phyloP scores from a whole-genome alignment of 2,797 vertebrate species.

The Trematomus bernacchii region DNA sequence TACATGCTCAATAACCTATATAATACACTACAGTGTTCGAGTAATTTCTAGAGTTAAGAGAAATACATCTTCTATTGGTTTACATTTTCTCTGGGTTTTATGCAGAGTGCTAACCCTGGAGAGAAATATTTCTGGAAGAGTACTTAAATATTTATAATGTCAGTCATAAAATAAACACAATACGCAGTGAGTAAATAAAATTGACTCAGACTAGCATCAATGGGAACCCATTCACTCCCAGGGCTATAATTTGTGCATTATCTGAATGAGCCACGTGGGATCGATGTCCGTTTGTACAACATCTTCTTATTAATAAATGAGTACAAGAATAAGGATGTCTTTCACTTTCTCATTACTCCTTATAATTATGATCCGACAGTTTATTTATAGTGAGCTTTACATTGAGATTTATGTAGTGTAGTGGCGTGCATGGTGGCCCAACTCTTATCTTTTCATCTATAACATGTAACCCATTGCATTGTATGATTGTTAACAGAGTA shows the following conservation, averaged over 20 bases:
- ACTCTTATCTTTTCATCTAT: not conserved
- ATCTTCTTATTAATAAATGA: conserved; percentile 7
- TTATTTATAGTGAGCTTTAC: not conserved
- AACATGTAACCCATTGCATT: not conserved
- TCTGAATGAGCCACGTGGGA: conserved; percentile 14
- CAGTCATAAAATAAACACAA: conserved; percentile 44
- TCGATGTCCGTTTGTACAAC: conserved; percentile 13
- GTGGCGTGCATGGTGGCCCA: not conserved
- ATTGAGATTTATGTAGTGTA: not conserved
- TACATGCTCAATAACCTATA: too few relatives aligned
- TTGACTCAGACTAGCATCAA: conserved; percentile 14
- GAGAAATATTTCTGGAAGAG: conserved; percentile 42
- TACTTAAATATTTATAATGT: conserved; percentile 57
- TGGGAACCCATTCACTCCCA: conserved; percentile 22
- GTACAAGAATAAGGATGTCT: not conserved
- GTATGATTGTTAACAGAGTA: too few relatives aligned
- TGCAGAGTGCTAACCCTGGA: conserved; percentile 28
- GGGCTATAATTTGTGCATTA: conserved; percentile 1
- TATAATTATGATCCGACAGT: not conserved
- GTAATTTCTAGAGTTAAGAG: conserved; percentile 34
- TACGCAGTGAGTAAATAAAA: conserved; percentile 19
- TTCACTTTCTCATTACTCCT: not conserved
- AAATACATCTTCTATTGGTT: conserved; percentile 39
- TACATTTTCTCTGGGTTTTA: conserved; percentile 26
- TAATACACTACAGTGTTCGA: not conserved